Evolutionary conservation across 2,888 invertebrate species (phyloP), one percentile per base, ranked within the genome.

Genomic region (Muschampia plurimacula): DNA sequence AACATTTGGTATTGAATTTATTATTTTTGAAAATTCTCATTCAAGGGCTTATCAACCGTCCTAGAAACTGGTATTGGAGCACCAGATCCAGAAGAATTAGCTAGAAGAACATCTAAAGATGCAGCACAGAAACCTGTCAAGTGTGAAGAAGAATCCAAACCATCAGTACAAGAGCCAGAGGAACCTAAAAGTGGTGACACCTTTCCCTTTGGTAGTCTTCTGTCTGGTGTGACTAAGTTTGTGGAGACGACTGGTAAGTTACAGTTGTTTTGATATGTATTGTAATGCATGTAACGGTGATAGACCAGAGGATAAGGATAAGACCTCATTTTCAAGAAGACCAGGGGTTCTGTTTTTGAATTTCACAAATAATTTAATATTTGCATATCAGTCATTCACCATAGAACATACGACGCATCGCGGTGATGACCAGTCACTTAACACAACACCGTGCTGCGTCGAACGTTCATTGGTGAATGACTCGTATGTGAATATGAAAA

Each of bases 61-160:
- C 85, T 98, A 74, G 98, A 98, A 93, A 96, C 96, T 57, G 96
- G 97, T 13, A 96, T 99, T 49, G 98, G 98, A 3, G 97, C 97
- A 0, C 98, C 98, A 0, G 96, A 97, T 81, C 97, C 98, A 0
- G 97, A 96, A 83, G 97, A 98, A 82, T 82, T 98, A 72, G 97
- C 97, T 0, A 93, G 94, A 76, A 88, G 93, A 55, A 83, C 82
- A 44, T 74, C 77, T 1, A 86, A 85, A 76, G 85, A 83, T 22
- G 74, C 67, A 39, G 49, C 59, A 39, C 41, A 46, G 41, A 78
- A 73, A 28, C 22, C 72, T 13, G 74, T 71, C 28, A 78, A 67
- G 60, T 28, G 22, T 5, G 67, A 78, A 39, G 59, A 49, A 8
- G 71, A 59, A 4, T 13, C 10, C 12, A 62, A 52, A 8, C 22